Conservation (phyloP, 2,113 vertebrate genomes). For the Eretmochelys imbricata region DNA sequence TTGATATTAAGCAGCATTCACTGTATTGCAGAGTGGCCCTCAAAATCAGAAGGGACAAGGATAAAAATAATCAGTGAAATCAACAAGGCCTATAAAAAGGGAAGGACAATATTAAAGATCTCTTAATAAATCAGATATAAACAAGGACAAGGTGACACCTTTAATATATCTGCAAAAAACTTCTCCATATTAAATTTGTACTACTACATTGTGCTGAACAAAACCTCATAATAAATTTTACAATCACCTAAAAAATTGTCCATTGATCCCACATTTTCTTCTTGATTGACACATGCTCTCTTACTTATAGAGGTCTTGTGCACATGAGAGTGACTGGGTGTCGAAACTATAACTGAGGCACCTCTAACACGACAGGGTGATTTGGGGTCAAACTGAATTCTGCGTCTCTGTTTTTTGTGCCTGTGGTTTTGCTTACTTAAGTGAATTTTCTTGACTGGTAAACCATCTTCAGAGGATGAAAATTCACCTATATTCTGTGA, state of each 20-base stretch:
- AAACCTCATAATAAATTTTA: not conserved
- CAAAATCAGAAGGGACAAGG: not conserved
- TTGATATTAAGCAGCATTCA: not conserved
- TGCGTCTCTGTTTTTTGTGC: conserved; percentile 27
- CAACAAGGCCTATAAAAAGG: not conserved
- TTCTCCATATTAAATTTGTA: not conserved
- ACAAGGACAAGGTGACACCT: not conserved
- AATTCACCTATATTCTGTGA: conserved; percentile 81
- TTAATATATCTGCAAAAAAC: not conserved
- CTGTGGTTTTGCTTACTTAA: conserved; percentile 7
- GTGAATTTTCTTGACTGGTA: conserved; percentile 50
- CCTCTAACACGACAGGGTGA: not conserved
- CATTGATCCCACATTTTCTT: conserved; percentile 71
- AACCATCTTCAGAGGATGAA: conserved; percentile 87
- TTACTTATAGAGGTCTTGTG: not conserved
- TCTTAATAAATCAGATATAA: not conserved
- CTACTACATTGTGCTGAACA: not conserved
- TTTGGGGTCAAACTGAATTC: conserved; percentile 42
- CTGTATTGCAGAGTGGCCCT: not conserved
- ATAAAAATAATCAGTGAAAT: not conserved
- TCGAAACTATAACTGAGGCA: not conserved
- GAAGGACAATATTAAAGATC: not conserved
- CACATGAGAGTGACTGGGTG: not conserved
- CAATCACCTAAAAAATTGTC: conserved; percentile 85
- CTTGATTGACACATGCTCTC: not conserved